Conservation (phyloP, 2,888 invertebrate genomes). For the Harpalus rufipes region DNA sequence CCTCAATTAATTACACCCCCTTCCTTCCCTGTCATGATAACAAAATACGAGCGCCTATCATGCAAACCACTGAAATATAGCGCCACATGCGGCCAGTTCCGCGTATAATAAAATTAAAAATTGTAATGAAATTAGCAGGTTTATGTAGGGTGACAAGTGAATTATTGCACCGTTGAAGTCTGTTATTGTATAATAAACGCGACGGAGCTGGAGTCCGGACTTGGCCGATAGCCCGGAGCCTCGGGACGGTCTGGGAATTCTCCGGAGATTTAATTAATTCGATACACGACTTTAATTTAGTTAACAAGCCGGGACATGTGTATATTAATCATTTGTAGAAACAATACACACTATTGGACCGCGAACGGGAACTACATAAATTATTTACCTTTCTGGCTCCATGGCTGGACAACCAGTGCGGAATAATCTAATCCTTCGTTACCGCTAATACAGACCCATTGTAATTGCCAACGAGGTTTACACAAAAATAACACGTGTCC, state of each 20-base stretch:
- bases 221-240: constrained; percentile 51
- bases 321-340: constrained; percentile 68
- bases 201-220: constrained; percentile 14
- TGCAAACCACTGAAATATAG: constrained; percentile 43
- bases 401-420: background rate
- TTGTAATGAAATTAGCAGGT: constrained; percentile 55
- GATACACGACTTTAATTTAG: constrained; percentile 68
- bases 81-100: constrained; percentile 41
- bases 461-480: constrained; percentile 27
- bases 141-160: constrained; percentile 56
- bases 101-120: constrained; percentile 58
- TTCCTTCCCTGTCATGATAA: constrained; percentile 26
- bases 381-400: constrained; percentile 47
- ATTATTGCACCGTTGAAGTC: constrained; percentile 59
- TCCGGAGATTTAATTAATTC: constrained; percentile 69
- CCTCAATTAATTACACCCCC: constrained; percentile 25
- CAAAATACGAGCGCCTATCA: constrained; percentile 35
- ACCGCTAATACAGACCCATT: constrained; percentile 32
- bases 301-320: constrained; percentile 67
- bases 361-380: constrained; percentile 48
- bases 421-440: constrained; percentile 55
- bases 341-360: constrained; percentile 64
- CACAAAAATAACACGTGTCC: constrained; percentile 22
- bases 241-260: constrained; percentile 8
- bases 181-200: constrained; percentile 60